Evolutionary conservation across 2,797 vertebrate species (phyloP), one percentile per base, ranked within the genome.

Genomic region (Caiman crocodilus): DNA sequence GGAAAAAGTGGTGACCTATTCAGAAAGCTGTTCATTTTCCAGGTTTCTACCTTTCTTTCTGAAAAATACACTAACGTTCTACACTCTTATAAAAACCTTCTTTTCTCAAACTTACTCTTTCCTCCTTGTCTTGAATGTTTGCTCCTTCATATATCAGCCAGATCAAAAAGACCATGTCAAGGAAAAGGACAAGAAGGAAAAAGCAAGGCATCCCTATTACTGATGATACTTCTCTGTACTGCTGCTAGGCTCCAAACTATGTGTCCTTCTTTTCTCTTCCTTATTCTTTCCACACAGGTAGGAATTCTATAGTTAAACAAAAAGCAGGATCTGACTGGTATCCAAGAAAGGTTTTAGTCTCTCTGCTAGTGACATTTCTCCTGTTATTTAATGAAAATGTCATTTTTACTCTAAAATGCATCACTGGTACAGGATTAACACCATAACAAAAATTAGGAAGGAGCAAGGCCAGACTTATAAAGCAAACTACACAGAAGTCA

Each of bases 31-130:
- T 7, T 92, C 1, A 0, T 61, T 90, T 84, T 64, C 32, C 26
- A 93, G 76, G 30, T 89, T 92, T 84, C 18, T 75, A 2, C 76
- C 94, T 83, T 58, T 86, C 71, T 89, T 42, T 88, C 17, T 14
- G 77, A 86, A 83, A 79, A 20, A 87, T 18, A 23, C 7, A 79
- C 86, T 84, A n/a, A 6, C 35, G 26, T 85, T 82, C 82, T 79
- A 56, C 5, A 4, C 7, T 50, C 75, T 87, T 83, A 88, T 60
- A 65, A 88, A 92, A 94, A 77, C 32, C 17, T 26, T 1, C 65
- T 50, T 85, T 85, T 87, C 85, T 92, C 85, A 81, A 91, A 55
- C 21, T 79, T 78, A 74, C 26, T 32, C 60, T 10, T 50, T 79
- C 32, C 64, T 30, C 58, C 28, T 76, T 90, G 86, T 21, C 61